Evolutionary conservation across 2,888 invertebrate genomes (phyloP).

Genomic region (Eupithecia subumbrata): DNA sequence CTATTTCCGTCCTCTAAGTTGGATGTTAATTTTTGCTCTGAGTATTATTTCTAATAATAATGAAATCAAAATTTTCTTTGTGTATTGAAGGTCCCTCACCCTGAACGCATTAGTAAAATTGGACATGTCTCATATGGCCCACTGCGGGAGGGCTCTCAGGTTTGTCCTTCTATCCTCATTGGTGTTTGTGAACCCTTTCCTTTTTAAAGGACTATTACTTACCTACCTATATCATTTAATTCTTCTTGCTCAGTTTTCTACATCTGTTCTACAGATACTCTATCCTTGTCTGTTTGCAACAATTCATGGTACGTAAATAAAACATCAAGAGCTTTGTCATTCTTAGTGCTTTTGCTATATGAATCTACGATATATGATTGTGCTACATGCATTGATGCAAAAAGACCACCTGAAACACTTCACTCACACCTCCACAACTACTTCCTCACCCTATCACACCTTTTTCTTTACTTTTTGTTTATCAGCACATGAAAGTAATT

Average conservation of each 20-base stretch:
- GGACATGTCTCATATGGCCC: constrained; percentile 87
- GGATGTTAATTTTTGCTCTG: constrained; percentile 67
- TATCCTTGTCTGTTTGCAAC: constrained; percentile 63
- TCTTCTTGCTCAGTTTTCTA: constrained; percentile 59
- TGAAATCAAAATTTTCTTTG: constrained; percentile 81
- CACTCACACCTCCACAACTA: constrained; percentile 59
- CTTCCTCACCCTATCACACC: constrained; percentile 48
- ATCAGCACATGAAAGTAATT: constrained; percentile 83
- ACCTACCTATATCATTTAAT: constrained; percentile 46
- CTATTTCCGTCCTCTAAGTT: constrained; percentile 66
- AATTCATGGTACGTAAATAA: constrained; percentile 49
- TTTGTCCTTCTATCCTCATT: constrained; percentile 83
- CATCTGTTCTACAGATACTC: constrained; percentile 53
- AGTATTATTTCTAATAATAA: constrained; percentile 57
- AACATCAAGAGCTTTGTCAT: constrained; percentile 28
- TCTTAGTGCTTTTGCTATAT: constrained; percentile 41
- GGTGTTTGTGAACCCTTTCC: constrained; percentile 81
- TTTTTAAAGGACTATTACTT: constrained; percentile 60
- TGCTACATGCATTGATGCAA: constrained; percentile 64
- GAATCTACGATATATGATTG: constrained; percentile 42
- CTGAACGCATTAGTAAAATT: constrained; percentile 85
- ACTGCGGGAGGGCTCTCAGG: constrained; percentile 87
- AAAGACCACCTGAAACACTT: constrained; percentile 61
- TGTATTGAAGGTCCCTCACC: constrained; percentile 87
- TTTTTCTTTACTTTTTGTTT: constrained; percentile 70